phyloP scores from a whole-genome alignment of 2,113 vertebrate genomes.

The Urocitellus parryii region DNA sequence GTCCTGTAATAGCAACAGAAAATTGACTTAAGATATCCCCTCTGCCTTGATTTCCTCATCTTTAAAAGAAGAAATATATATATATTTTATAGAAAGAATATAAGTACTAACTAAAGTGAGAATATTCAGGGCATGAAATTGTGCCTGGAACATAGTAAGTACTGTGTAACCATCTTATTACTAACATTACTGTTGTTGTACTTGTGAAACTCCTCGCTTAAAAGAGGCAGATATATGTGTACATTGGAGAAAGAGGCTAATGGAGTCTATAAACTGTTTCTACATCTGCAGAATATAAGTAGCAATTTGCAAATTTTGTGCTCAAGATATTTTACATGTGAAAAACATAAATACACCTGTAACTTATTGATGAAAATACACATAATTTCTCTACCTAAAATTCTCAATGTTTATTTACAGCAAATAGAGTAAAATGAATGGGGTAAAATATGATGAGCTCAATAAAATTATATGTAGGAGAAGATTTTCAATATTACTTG shows the following conservation, averaged over 20 bases:
- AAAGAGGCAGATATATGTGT: not conserved
- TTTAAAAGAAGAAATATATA: not conserved
- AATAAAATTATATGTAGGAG: not conserved
- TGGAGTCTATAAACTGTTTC: not conserved
- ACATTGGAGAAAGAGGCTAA: not conserved
- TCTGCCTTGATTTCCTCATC: not conserved
- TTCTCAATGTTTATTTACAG: not conserved
- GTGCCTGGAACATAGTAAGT: not conserved
- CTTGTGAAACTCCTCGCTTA: not conserved
- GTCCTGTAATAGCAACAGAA: not conserved
- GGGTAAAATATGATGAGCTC: not conserved
- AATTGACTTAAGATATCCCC: not conserved
- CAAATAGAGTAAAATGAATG: not conserved
- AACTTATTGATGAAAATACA: not conserved
- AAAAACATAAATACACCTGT: not conserved
- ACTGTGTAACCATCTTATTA: not conserved
- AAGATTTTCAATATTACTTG: not conserved
- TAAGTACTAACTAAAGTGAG: not conserved
- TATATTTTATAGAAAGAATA: not conserved
- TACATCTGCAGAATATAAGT: not conserved
- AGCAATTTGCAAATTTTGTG: not conserved
- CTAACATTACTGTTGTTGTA: not conserved
- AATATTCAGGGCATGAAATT: not conserved
- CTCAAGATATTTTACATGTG: not conserved
- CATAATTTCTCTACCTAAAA: not conserved